Evolutionary conservation across 2,888 invertebrate species (phyloP).

Genomic region (Cheilosia grossa): DNA sequence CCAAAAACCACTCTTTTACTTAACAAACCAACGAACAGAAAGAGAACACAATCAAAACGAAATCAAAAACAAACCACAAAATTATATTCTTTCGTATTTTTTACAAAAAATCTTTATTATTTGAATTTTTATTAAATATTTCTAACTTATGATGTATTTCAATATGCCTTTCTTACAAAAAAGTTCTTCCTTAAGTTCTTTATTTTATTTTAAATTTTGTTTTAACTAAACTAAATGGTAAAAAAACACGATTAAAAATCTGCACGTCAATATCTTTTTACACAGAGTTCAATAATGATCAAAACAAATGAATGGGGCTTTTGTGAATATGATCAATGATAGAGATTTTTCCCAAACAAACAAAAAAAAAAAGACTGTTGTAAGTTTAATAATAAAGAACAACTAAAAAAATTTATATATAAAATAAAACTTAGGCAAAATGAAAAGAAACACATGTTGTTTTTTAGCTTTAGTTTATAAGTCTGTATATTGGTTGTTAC

Average conservation of each 20-base stretch:
- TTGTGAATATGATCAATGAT: slow-evolving; percentile 17
- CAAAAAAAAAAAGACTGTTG: slow-evolving; percentile 7
- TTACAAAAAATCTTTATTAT: slow-evolving; percentile 73
- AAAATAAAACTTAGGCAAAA: slow-evolving; percentile 48
- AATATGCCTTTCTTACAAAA: slow-evolving; percentile 59
- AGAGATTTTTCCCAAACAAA: neutral
- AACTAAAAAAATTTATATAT: slow-evolving; percentile 23
- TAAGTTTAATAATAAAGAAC: neutral
- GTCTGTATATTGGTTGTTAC: slow-evolving; percentile 75
- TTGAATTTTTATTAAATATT: slow-evolving; percentile 64
- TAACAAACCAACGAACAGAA: slow-evolving; percentile 14
- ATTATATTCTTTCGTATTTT: slow-evolving; percentile 67
- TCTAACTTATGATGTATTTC: slow-evolving; percentile 68
- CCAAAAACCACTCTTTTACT: slow-evolving; percentile 5
- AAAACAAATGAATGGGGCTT: slow-evolving; percentile 20
- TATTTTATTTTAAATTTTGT: slow-evolving; percentile 6
- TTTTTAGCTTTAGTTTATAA: slow-evolving; percentile 76
- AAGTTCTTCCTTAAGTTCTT: slow-evolving; percentile 14
- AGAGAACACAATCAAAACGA: slow-evolving; percentile 4
- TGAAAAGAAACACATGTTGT: slow-evolving; percentile 42
- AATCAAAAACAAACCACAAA: slow-evolving; percentile 21
- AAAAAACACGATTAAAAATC: slow-evolving; percentile 33
- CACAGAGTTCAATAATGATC: slow-evolving; percentile 44
- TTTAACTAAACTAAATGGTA: slow-evolving; percentile 67
- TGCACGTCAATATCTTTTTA: slow-evolving; percentile 54